Conservation (phyloP, 2,888 invertebrate species). For the Meganola albula region DNA sequence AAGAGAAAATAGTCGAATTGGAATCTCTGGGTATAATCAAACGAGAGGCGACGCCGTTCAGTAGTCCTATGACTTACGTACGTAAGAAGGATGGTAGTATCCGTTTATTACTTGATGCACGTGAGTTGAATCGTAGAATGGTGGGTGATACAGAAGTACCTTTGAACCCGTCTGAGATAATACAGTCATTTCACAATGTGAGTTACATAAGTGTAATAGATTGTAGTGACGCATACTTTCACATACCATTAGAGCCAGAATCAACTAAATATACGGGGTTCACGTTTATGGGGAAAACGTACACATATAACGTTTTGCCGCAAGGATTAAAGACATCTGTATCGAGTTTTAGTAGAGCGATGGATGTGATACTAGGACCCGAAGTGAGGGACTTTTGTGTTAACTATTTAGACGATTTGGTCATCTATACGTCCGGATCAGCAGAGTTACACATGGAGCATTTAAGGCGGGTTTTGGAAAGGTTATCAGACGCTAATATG, state of each 20-base stretch:
- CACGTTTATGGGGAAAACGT: not conserved
- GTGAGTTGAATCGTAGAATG: constrained; percentile 14
- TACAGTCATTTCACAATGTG: constrained; percentile 1
- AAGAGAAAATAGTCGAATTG: not conserved
- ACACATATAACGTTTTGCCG: not conserved
- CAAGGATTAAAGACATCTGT: constrained; percentile 18
- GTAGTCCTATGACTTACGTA: constrained; percentile 21
- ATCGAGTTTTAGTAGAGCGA: constrained; percentile 25
- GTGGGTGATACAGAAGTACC: constrained; percentile 10
- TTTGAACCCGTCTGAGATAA: not conserved
- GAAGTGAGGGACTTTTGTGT: constrained; percentile 24
- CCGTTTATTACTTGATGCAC: constrained; percentile 10
- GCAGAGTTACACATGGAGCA: constrained; percentile 20
- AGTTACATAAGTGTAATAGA: constrained; percentile 1
- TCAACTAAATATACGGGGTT: not conserved
- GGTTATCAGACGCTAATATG: constrained; percentile 7
- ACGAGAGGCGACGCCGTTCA: not conserved
- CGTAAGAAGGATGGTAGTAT: constrained; percentile 9
- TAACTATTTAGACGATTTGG: constrained; percentile 27
- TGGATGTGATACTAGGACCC: constrained; percentile 25
- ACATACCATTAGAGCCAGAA: not conserved
- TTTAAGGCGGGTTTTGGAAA: constrained; percentile 12
- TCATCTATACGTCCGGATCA: constrained; percentile 15
- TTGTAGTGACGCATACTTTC: constrained; percentile 1
- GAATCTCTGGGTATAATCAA: not conserved